Evolutionary conservation across 2,797 vertebrate genomes (phyloP), one percentile per base, ranked within the genome.

Genomic region (Urocyon cinereoargenteus): DNA sequence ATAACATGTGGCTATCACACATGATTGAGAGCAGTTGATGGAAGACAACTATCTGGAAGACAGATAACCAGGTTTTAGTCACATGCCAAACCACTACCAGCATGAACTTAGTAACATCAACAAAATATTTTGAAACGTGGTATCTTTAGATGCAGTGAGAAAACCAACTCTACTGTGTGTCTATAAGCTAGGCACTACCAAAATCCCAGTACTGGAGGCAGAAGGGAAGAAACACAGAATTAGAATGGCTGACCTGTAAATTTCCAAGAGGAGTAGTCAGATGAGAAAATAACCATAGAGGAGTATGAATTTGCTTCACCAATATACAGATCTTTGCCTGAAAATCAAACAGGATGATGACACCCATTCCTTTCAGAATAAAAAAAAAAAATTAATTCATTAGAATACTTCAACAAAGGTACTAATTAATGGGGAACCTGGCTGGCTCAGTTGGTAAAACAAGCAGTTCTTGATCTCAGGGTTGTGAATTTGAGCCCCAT

Each of bases 141-240:
- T 95, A 12, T 88, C 77, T n/a, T 92, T 40, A 85, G 64, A 59
- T 2, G 90, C 85, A 90, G 15, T 53, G 19, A 89, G 72, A 91
- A 82, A 55, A 15, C 13, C 34, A 45, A 59, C 34, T 31, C 24
- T 53, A 55, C 18, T 34, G 10, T 24, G 1, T 31, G 68, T 34
- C 72, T 82, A 72, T 59, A 31, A 90, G 70, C 55, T 77, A n/a
- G 34, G 34, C 16, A 51, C 3, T 13, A 34, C 22, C 18, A 26
- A 51, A 57, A 45, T 45, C 18, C 13, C 12, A 92, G 28, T 11
- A 49, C 57, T 70, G 8, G 19, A 11, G 21, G 61, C n/a, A 68
- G 19, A 83, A 57, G n/a, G 6, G 7, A 28, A 88, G 22, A 93
- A 40, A 61, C 6, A 34, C 14, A 19, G 45, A 61, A 77, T 53